Evolutionary conservation across 2,797 vertebrate genomes (phyloP), one percentile per base, ranked within the genome.

Genomic region (Tragelaphus oryx): DNA sequence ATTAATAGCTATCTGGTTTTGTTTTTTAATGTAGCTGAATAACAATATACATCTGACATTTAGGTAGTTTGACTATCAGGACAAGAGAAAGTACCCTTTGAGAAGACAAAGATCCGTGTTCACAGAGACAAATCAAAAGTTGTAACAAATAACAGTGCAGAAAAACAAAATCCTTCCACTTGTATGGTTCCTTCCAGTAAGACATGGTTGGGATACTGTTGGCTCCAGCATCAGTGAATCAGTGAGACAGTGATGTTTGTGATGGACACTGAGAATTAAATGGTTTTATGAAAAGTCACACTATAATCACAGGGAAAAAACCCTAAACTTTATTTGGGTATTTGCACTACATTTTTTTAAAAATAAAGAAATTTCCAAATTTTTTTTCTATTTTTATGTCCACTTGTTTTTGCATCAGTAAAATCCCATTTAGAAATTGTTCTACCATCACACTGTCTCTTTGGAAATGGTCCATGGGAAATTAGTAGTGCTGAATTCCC

Each of bases 231-330:
- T 44, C 57, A n/a, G 13, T 28, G 24, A 93, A 46, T 44, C 52
- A n/a, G 13, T 24, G 24, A 91, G 65, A 55, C 59, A 68, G 11
- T 65, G 46, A 8, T 44, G 57, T 28, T 68, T n/a, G 24, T 80
- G 33, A 59, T 33, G 52, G 76, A 91, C 71, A 75, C 75, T 18
- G 28, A 78, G 33, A 78, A 93, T 79, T 81, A 79, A 87, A 5
- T 52, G 59, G 30, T 82, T 82, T 88, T 91, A 71, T 91, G 91
- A 20, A 33, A 91, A 93, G 91, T 96, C 83, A 76, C 41, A 91
- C 46, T 8, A 24, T 46, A 93, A 92, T 79, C 50, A 85, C 62
- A 14, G 50, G 28, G 13, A 14, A 26, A 62, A 28, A 30, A 50
- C 60, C 46, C n/a, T 33, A 80, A 85, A 89, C 37, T 92, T 95